Percentiles rank a stretch among this genome's conserved stretches.
These are phyloP conservation scores for Panonychus citri DNA, from an alignment of 1,140 invertebrate species.

Conservation along the genomic window DNA sequence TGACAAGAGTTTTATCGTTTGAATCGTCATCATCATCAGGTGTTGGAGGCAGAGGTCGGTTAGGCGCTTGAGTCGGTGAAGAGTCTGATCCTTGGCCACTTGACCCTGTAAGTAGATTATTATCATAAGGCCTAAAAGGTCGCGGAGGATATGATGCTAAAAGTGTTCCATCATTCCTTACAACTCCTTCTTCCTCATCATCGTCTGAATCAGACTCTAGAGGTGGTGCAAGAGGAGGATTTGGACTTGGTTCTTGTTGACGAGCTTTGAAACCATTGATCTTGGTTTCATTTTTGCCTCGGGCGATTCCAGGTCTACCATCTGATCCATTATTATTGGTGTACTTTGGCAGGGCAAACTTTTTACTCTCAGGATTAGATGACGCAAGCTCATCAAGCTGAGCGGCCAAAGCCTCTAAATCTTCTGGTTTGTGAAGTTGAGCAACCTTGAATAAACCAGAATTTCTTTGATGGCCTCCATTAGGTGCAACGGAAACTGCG, in stretches of 20 bases:
- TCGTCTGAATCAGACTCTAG: slow-evolving; percentile 19
- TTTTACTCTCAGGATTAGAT: slow-evolving; percentile 1
- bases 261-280: slow-evolving; percentile 3
- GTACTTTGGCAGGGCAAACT: slow-evolving; percentile 4
- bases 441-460: slow-evolving; percentile 15
- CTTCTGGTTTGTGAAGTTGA: slow-evolving; percentile 21
- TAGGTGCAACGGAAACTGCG: slow-evolving; percentile 11
- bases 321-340: neutral
- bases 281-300: neutral
- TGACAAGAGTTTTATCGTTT: slow-evolving; percentile 65
- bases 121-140: slow-evolving; percentile 33
- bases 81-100: neutral
- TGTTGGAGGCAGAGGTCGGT: slow-evolving; percentile 48
- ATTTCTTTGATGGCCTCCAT: slow-evolving; percentile 11
- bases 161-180: slow-evolving; percentile 69
- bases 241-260: slow-evolving; percentile 4
- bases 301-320: neutral
- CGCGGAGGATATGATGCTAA: slow-evolving; percentile 85
- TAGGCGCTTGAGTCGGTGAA: slow-evolving; percentile 12
- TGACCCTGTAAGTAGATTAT: neutral
- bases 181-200: slow-evolving; percentile 28
- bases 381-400: slow-evolving; percentile 62
- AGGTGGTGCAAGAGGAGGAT: neutral
- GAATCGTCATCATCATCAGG: slow-evolving; percentile 35
- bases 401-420: slow-evolving; percentile 72